A percentile compares a stretch with the other conserved stretches of the same genome.
These are phyloP conservation scores for Halcyon chelicuti DNA, from an alignment of 2,797 vertebrate species.

Conservation along the genomic window DNA sequence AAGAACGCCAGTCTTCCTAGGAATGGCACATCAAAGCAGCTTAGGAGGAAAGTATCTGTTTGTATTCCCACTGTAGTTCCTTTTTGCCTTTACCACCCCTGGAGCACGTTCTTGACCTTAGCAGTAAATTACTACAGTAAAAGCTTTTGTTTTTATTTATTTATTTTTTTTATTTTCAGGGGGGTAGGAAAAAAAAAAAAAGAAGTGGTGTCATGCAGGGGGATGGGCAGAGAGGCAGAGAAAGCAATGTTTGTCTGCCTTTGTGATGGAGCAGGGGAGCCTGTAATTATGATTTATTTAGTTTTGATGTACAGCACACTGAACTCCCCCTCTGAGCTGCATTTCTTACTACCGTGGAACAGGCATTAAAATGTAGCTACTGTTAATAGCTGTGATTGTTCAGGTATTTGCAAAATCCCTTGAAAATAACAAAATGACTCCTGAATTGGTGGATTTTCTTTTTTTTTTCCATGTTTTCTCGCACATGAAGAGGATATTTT, in stretches of 20 bases:
- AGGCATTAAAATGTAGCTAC: not conserved
- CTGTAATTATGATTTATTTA: conserved; percentile 20
- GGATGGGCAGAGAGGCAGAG: not conserved
- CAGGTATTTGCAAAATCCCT: not conserved
- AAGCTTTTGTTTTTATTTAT: not conserved
- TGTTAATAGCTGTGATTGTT: not conserved
- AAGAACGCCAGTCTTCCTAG: conserved; percentile 17
- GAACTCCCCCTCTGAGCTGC: not conserved
- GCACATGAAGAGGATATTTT: not conserved
- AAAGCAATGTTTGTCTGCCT: not conserved
- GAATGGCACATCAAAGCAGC: conserved; percentile 50
- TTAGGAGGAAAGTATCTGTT: conserved; percentile 44
- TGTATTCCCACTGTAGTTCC: conserved; percentile 36
- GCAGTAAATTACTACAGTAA: conserved; percentile 53
- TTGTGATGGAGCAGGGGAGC: not conserved
- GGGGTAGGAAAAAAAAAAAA: not conserved
- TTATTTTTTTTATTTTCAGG: not conserved
- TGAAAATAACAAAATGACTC: not conserved
- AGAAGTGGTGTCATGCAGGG: not conserved
- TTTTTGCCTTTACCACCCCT: conserved; percentile 28
- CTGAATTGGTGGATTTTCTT: not conserved
- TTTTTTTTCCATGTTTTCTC: not conserved
- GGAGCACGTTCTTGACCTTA: conserved; percentile 45
- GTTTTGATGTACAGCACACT: not conserved
- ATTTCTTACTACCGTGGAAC: not conserved